Evolutionary conservation across 2,888 invertebrate genomes (phyloP).

Genomic region (Phaedon cochleariae): DNA sequence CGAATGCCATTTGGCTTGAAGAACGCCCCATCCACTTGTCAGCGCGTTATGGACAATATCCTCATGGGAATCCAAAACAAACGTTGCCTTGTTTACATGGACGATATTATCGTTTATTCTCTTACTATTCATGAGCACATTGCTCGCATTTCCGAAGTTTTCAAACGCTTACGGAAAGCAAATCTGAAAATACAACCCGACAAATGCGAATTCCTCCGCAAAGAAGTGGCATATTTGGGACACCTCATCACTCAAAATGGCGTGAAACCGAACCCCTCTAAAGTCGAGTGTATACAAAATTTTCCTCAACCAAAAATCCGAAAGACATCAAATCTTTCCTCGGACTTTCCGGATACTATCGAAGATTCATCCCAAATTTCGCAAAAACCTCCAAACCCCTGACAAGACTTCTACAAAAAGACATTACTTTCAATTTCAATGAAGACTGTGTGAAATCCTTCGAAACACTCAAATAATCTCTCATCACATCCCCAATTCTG

Average conservation of each 20-base stretch:
- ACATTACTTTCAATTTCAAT: conserved; percentile 38
- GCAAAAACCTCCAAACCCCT: conserved; percentile 10
- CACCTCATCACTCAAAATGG: neutral
- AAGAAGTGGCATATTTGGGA: neutral
- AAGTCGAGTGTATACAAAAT: neutral
- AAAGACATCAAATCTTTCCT: conserved; percentile 4
- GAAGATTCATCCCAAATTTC: conserved; percentile 3
- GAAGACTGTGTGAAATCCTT: neutral
- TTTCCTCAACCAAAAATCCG: neutral
- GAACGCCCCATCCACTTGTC: conserved; percentile 28
- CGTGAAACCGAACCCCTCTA: neutral
- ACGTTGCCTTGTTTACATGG: conserved; percentile 26
- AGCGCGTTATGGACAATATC: conserved; percentile 27
- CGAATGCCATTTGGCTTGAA: too few species aligned
- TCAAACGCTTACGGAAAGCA: conserved; percentile 19
- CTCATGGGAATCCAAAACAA: conserved; percentile 23
- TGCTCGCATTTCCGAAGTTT: conserved; percentile 23
- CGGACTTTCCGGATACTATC: neutral
- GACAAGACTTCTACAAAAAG: neutral
- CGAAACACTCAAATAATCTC: neutral
- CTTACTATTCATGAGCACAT: conserved; percentile 26
- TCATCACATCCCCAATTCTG: conserved; percentile 27
- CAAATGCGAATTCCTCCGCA: neutral
- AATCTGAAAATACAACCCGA: neutral
- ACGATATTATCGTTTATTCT: conserved; percentile 28